Evolutionary conservation across 2,113 vertebrate species (phyloP).

Genomic region (Odocoileus hemionus): DNA sequence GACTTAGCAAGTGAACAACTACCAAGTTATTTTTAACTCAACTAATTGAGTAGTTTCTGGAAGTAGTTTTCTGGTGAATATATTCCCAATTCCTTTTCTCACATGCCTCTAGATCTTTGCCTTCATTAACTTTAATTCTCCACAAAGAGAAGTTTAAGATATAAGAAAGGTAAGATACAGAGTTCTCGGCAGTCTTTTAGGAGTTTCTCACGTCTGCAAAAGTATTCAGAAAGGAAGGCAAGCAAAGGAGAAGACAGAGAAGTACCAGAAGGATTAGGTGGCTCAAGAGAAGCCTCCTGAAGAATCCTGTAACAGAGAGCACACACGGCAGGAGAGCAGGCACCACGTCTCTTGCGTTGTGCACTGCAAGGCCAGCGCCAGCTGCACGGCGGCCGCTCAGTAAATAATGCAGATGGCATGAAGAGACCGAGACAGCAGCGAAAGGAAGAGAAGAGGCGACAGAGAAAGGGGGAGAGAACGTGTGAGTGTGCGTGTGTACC

Average conservation of each 20-base stretch:
- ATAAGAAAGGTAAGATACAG: neutral
- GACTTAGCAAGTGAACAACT: neutral
- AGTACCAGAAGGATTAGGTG: neutral
- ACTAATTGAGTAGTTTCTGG: neutral
- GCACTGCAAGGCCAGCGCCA: neutral
- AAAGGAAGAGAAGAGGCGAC: neutral
- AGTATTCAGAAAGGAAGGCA: neutral
- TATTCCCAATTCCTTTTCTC: neutral
- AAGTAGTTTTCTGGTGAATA: neutral
- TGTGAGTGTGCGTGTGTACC: rapidly evolving
- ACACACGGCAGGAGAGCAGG: neutral
- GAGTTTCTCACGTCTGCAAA: neutral
- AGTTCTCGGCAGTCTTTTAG: neutral
- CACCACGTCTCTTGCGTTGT: neutral
- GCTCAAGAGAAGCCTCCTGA: neutral
- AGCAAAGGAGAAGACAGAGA: neutral
- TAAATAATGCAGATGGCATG: neutral
- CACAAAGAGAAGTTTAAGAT: neutral
- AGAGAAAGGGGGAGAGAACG: neutral
- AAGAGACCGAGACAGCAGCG: neutral
- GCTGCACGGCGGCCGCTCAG: rapidly evolving
- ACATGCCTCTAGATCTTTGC: neutral
- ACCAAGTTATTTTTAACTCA: neutral
- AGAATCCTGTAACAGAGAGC: neutral
- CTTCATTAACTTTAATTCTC: neutral